Conservation (phyloP, 2,113 vertebrate species). For the Cygnus buccinator region DNA sequence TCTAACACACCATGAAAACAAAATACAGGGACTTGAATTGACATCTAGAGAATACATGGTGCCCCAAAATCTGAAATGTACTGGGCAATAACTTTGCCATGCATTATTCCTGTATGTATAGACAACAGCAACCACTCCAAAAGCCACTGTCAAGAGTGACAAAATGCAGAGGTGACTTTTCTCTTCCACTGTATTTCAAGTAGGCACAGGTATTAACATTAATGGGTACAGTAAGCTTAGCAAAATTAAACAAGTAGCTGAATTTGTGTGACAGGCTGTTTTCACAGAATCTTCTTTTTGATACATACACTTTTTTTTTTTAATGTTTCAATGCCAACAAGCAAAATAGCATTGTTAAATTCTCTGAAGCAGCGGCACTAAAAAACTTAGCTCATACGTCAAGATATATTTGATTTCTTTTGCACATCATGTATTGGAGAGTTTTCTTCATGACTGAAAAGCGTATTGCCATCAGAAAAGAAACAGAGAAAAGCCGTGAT, state of each 20-base stretch:
- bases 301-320: accelerated
- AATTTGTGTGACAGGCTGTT: neutral
- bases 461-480: neutral
- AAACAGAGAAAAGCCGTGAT: neutral
- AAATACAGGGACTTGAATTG: neutral
- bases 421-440: neutral
- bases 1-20: neutral
- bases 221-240: neutral
- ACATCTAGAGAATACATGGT: neutral
- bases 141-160: neutral
- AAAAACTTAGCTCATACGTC: neutral
- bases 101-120: neutral
- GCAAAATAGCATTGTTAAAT: neutral
- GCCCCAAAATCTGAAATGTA: neutral
- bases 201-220: neutral
- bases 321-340: neutral
- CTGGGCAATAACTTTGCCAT: neutral
- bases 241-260: neutral
- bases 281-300: neutral
- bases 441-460: neutral
- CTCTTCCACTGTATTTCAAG: neutral
- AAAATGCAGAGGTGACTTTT: neutral
- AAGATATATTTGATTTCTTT: neutral
- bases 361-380: neutral
- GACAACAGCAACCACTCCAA: neutral